A percentile compares a stretch with the other conserved stretches of the same genome.
These are phyloP conservation scores for Heliopora coerulea DNA, from an alignment of 92 coral and sea anemone genomes.

Conservation along the genomic window DNA sequence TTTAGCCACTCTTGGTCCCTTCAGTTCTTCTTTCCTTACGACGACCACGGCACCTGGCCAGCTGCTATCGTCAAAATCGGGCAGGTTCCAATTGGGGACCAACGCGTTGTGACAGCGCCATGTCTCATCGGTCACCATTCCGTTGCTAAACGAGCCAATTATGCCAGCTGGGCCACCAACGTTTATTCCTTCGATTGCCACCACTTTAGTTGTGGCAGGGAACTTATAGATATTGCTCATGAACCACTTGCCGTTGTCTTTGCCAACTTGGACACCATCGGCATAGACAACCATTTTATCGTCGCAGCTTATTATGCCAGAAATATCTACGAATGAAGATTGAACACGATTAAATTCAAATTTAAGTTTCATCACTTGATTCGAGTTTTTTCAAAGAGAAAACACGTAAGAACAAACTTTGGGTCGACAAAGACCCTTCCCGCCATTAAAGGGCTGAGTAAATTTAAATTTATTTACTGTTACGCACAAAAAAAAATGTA, in stretches of 20 bases:
- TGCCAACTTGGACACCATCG: slow-evolving; percentile 39
- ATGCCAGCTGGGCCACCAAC: slow-evolving; percentile 36
- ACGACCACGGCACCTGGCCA: slow-evolving; percentile 50
- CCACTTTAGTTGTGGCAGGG: slow-evolving; percentile 39
- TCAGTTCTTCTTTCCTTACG: slow-evolving; percentile 18
- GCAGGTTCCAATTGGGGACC: slow-evolving; percentile 36
- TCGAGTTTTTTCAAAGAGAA: too few species aligned
- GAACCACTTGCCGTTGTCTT: slow-evolving; percentile 43
- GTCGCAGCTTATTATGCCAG: slow-evolving; percentile 46
- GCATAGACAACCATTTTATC: slow-evolving; percentile 43
- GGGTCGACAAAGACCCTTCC: too few species aligned
- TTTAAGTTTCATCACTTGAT: too few species aligned
- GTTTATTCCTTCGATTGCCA: slow-evolving; percentile 46
- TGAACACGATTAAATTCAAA: too few species aligned
- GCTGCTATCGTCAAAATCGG: slow-evolving; percentile 49
- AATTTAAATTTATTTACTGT: too few species aligned
- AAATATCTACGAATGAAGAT: slow-evolving; percentile 30
- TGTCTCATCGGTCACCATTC: slow-evolving; percentile 48
- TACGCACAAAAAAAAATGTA: too few species aligned
- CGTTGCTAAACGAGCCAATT: slow-evolving; percentile 56
- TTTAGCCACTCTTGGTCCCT: slow-evolving; percentile 31
- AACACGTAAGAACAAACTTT: too few species aligned
- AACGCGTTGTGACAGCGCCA: slow-evolving; percentile 41
- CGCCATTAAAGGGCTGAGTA: too few species aligned
- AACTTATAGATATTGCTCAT: slow-evolving; percentile 25